phyloP scores from a whole-genome alignment of 1,140 invertebrate species.

The Penaeus japonicus region DNA sequence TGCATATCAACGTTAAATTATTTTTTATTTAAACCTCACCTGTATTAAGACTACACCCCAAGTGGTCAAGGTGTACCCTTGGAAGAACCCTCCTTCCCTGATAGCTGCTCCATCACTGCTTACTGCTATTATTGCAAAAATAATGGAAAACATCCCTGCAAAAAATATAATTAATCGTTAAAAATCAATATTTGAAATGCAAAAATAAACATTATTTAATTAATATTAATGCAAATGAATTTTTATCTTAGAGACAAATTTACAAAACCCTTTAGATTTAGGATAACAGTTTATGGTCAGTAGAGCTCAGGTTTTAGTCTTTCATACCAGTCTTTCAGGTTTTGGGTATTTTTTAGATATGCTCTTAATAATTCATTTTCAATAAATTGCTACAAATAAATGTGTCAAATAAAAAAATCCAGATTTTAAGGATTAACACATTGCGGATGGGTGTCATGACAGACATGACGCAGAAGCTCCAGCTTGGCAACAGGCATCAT shows the following conservation, averaged over 20 bases:
- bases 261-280: no score
- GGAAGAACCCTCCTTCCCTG: slow-evolving; percentile 52
- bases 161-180: neutral
- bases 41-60: slow-evolving; percentile 45
- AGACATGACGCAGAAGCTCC: no score
- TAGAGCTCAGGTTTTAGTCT: neutral
- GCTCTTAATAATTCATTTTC: no score
- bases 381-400: no score
- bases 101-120: slow-evolving; percentile 28
- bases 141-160: slow-evolving; percentile 48
- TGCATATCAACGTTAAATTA: neutral
- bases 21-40: slow-evolving; percentile 30
- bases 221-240: neutral
- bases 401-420: no score
- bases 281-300: neutral
- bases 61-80: slow-evolving; percentile 51
- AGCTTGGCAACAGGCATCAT: no score
- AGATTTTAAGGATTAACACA: no score
- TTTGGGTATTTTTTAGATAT: no score
- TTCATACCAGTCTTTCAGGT: no score
- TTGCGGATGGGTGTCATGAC: no score
- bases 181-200: neutral
- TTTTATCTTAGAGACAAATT: no score
- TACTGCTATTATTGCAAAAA: slow-evolving; percentile 44
- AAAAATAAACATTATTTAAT: neutral